These are phyloP conservation scores for Tipula unca DNA, from an alignment of 2,888 invertebrate genomes.

Conservation along the genomic window DNA sequence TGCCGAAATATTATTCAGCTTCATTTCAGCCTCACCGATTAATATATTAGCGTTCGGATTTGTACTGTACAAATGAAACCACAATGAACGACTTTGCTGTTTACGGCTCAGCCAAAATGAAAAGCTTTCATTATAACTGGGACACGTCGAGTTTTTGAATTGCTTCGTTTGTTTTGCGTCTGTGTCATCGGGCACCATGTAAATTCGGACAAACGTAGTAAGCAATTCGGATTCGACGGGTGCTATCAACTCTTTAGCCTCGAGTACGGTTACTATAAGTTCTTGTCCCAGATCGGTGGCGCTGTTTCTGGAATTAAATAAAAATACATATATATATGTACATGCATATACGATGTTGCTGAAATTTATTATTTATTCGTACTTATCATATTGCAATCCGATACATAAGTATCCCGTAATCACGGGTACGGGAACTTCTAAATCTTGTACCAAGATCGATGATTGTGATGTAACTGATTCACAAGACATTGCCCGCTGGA, in stretches of 20 bases:
- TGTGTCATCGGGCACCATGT: conserved; percentile 61
- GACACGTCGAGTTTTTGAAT: conserved; percentile 58
- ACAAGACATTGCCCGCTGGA: conserved; percentile 59
- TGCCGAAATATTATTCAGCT: conserved; percentile 50
- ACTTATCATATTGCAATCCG: conserved; percentile 71
- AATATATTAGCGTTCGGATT: conserved; percentile 51
- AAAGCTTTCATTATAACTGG: conserved; percentile 70
- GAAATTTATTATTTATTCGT: conserved; percentile 29
- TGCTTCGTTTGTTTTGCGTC: conserved; percentile 58
- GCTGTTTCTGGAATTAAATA: conserved; percentile 30
- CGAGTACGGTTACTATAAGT: conserved; percentile 58
- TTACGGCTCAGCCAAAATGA: conserved; percentile 55
- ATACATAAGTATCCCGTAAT: conserved; percentile 68
- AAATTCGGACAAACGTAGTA: conserved; percentile 69
- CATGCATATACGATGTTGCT: too few species aligned
- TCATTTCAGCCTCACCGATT: conserved; percentile 58
- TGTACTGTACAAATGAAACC: conserved; percentile 61
- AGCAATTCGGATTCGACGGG: conserved; percentile 50
- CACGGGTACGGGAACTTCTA: conserved; percentile 59
- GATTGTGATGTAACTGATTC: conserved; percentile 75
- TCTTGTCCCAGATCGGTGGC: conserved; percentile 37
- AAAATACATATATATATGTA: not conserved
- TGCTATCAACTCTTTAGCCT: conserved; percentile 62
- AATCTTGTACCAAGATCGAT: conserved; percentile 59
- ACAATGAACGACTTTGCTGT: conserved; percentile 49